A percentile compares a stretch with the other conserved stretches of the same genome.
Evolutionary conservation across 2,797 vertebrate genomes (phyloP).

Genomic region (Hirundo rustica): DNA sequence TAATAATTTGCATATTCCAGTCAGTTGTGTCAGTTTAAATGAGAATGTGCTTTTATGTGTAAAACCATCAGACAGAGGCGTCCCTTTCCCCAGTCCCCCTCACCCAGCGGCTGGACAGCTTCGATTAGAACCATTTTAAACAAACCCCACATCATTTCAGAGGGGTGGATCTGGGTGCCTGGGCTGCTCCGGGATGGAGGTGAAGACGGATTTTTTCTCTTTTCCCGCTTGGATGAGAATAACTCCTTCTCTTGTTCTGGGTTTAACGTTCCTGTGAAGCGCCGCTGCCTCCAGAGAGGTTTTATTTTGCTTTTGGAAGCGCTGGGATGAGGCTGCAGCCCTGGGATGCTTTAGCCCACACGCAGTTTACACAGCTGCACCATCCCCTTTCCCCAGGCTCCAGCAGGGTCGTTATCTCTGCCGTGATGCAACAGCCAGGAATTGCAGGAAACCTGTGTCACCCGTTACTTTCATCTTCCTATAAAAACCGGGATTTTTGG

Average conservation of each 20-base stretch:
- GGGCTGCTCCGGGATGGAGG: not conserved
- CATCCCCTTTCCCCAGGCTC: not conserved
- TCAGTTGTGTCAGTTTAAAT: not conserved
- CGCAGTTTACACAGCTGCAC: slow-evolving; percentile 74
- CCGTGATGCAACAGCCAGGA: slow-evolving; percentile 28
- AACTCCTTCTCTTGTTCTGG: not conserved
- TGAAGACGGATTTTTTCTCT: not conserved
- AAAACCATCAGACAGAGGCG: not conserved
- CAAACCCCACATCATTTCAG: not conserved
- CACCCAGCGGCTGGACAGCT: not conserved
- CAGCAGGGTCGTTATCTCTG: not conserved
- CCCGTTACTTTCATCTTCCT: slow-evolving; percentile 19
- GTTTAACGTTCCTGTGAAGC: slow-evolving; percentile 2
- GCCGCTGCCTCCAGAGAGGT: slow-evolving; percentile 32
- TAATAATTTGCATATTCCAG: not conserved
- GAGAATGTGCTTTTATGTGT: accelerated
- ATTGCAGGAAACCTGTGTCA: slow-evolving; percentile 42
- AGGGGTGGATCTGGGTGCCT: accelerated
- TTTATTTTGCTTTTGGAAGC: slow-evolving; percentile 43
- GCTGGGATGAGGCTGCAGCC: not conserved
- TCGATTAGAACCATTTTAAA: not conserved
- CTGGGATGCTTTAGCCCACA: slow-evolving; percentile 50
- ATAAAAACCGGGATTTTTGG: not conserved
- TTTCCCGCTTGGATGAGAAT: not conserved
- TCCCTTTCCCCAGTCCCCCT: not conserved